Evolutionary conservation across 2,888 invertebrate genomes (phyloP).

Genomic region (Platynereis dumerilii): DNA sequence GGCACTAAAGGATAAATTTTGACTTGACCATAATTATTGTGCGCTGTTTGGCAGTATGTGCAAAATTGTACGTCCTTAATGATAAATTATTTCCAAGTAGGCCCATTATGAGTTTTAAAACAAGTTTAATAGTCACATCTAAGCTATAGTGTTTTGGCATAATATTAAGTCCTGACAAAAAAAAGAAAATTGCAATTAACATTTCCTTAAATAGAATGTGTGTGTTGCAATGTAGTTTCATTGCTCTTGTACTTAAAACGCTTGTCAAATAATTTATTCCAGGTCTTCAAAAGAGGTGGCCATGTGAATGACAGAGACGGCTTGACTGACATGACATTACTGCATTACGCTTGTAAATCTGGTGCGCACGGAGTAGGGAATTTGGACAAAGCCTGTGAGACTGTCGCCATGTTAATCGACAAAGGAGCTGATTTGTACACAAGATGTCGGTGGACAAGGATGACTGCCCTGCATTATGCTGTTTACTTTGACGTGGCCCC

Average conservation of each 20-base stretch:
- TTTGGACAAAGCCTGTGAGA: constrained; percentile 52
- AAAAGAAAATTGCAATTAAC: too few relatives aligned
- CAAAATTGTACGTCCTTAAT: too few relatives aligned
- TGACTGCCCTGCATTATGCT: constrained; percentile 67
- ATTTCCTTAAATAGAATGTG: too few relatives aligned
- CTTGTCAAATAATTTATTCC: too few relatives aligned
- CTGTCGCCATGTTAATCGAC: constrained; percentile 50
- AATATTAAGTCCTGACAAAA: too few relatives aligned
- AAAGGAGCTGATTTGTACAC: constrained; percentile 62
- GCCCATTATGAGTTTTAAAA: too few relatives aligned
- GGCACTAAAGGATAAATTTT: not conserved
- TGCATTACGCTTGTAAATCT: constrained; percentile 67
- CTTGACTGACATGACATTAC: constrained; percentile 66
- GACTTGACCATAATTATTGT: constrained; percentile 3
- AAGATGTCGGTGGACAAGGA: constrained; percentile 66
- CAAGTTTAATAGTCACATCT: too few relatives aligned
- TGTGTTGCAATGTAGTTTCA: too few relatives aligned
- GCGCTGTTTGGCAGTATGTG: too few relatives aligned
- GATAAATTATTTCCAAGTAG: too few relatives aligned
- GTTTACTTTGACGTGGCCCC: constrained; percentile 66
- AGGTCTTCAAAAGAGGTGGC: constrained; percentile 64
- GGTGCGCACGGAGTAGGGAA: constrained; percentile 65
- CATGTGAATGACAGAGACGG: constrained; percentile 66
- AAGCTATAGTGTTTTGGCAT: too few relatives aligned
- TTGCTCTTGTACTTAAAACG: too few relatives aligned